Conservation (phyloP, 2,888 invertebrate genomes). For the Phymatocera aterrima region DNA sequence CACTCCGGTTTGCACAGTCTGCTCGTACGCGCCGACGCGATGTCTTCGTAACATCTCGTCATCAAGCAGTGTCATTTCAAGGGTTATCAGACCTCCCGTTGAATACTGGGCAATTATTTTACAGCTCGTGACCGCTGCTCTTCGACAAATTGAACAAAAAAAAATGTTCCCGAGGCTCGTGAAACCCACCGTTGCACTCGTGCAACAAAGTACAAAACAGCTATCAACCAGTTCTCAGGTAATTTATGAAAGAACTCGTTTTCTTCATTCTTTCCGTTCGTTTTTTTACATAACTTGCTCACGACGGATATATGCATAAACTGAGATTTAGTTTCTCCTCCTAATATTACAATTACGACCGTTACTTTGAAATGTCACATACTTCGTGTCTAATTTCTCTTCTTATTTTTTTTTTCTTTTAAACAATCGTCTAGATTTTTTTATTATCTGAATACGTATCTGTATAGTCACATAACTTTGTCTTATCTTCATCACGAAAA, state of each 20-base stretch:
- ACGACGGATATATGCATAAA: background rate
- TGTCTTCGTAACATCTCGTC: conserved; percentile 14
- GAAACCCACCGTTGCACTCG: conserved; percentile 62
- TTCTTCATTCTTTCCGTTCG: background rate
- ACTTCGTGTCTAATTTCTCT: background rate
- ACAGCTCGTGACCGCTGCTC: conserved; percentile 16
- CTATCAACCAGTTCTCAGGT: conserved; percentile 69
- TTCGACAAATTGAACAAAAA: conserved; percentile 40
- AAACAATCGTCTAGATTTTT: too few species aligned
- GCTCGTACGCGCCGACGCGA: conserved; percentile 21
- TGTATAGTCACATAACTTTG: background rate
- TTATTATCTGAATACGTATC: background rate
- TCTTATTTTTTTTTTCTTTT: background rate
- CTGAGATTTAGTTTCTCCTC: background rate
- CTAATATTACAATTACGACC: too few species aligned
- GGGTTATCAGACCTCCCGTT: conserved; percentile 52
- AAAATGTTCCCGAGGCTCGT: conserved; percentile 70
- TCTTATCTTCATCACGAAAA: background rate
- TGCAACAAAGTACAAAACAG: conserved; percentile 66
- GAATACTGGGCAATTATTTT: conserved; percentile 19
- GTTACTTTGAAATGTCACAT: background rate
- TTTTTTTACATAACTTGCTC: conserved; percentile 20
- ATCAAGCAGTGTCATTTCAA: conserved; percentile 53
- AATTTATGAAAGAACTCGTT: conserved; percentile 46
- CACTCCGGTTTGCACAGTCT: background rate